Evolutionary conservation across 2,888 invertebrate genomes (phyloP).

Genomic region (Phlogophora meticulosa): DNA sequence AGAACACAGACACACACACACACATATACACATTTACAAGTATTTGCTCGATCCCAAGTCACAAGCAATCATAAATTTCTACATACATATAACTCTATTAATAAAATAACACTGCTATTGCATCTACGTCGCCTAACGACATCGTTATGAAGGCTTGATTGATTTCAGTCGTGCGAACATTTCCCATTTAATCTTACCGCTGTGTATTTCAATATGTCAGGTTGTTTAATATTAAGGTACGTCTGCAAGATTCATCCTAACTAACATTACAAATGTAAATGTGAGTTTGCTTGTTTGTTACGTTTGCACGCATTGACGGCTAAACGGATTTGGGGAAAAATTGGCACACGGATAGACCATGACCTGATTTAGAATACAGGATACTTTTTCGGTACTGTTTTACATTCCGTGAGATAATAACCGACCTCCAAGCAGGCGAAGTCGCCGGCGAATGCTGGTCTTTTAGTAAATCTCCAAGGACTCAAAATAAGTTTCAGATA

Average conservation of each 20-base stretch:
- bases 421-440: no score
- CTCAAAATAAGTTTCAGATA: no score
- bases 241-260: not conserved
- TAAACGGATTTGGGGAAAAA: not conserved
- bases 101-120: conserved; percentile 3
- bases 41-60: not conserved
- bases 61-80: not conserved
- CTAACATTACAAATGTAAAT: no score
- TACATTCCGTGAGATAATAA: no score
- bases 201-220: conserved; percentile 9
- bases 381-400: no score
- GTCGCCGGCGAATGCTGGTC: no score
- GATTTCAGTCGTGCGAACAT: conserved; percentile 33
- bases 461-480: no score
- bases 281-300: no score
- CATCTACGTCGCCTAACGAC: conserved; percentile 11
- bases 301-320: no score
- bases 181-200: conserved; percentile 32
- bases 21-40: not conserved
- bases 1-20: no score
- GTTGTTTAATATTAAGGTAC: not conserved
- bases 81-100: not conserved
- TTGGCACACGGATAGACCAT: no score
- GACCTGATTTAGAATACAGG: no score
- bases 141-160: conserved; percentile 40